Evolutionary conservation across 2,113 vertebrate species (phyloP), one percentile per base, ranked within the genome.

Genomic region (Caloenas nicobarica): DNA sequence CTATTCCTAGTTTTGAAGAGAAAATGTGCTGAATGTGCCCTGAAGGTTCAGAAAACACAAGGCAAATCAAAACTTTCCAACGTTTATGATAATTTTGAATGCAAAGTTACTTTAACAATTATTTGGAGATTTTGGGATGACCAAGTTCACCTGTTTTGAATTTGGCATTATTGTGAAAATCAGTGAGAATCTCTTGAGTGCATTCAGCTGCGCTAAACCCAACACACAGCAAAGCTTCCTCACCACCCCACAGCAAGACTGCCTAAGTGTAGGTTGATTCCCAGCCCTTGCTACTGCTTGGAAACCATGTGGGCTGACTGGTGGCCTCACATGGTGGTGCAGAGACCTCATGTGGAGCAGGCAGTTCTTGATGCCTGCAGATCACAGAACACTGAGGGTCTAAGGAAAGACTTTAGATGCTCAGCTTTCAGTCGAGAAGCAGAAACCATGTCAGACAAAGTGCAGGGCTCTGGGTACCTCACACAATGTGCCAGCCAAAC

Each of bases 371-470:
- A 0, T 42, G 23, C 54, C 28, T 77, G n/a, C 40, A 61, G 66
- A n/a, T 19, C 24, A 28, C n/a, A 68, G 42, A 70, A 69, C 0
- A 0, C 0, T 0, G 4, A 60, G 34, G 10, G 16, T 42, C 64
- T 25, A 34, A 83, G 50, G 16, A 65, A 54, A 68, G 61, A 31
- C 9, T 84, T 78, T 25, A 36, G 51, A 18, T 89, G 53, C 18
- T 54, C 66, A 69, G 11, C 19, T 78, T 79, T 22, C 66, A 87
- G 57, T 8, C 3, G 9, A 74, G 56, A 74, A 71, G 34, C 22
- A 81, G 69, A 62, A 81, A 70, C 13, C 34, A 4, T 1, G 6
- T 19, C n/a, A 90, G 65, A 66, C 25, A 53, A 84, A 33, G 19
- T 1, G 3, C 23, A 33, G 29, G 4, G 10, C 22, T 78, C 33